Conservation (phyloP, 2,797 vertebrate species). For the Glossophaga mutica region DNA sequence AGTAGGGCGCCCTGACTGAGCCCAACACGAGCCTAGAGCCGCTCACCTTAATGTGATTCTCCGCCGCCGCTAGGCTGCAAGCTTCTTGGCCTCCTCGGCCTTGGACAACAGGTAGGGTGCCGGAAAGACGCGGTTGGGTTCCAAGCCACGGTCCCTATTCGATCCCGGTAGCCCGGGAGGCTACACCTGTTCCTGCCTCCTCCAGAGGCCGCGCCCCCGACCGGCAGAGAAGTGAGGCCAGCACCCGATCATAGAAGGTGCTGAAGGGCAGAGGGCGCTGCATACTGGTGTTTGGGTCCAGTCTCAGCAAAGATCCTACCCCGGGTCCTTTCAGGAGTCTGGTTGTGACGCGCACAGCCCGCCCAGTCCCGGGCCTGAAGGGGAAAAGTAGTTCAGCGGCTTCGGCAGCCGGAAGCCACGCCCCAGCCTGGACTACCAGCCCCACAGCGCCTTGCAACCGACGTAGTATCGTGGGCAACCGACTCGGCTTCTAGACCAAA, state of each 20-base stretch:
- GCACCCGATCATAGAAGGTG: constrained; percentile 75
- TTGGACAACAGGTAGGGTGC: constrained; percentile 77
- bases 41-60: constrained; percentile 91
- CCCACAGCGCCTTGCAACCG: constrained; percentile 61
- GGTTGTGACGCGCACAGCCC: not conserved
- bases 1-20: not conserved
- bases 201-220: constrained; percentile 64
- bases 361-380: not conserved
- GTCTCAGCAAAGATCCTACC: constrained; percentile 68
- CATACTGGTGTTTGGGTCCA: constrained; percentile 33
- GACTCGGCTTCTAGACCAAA: accelerated
- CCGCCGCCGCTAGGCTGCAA: constrained; percentile 89
- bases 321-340: constrained; percentile 59
- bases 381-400: constrained; percentile 7
- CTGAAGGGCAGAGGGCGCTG: constrained; percentile 73
- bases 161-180: not conserved
- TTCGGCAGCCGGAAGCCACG: accelerated
- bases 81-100: constrained; percentile 93
- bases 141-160: not conserved
- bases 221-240: constrained; percentile 76
- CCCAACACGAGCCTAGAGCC: not conserved
- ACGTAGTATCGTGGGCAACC: not conserved
- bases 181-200: constrained; percentile 57
- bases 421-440: constrained; percentile 58
- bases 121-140: not conserved